phyloP scores from a whole-genome alignment of 1,140 invertebrate species.

The Temnothorax nylanderi region DNA sequence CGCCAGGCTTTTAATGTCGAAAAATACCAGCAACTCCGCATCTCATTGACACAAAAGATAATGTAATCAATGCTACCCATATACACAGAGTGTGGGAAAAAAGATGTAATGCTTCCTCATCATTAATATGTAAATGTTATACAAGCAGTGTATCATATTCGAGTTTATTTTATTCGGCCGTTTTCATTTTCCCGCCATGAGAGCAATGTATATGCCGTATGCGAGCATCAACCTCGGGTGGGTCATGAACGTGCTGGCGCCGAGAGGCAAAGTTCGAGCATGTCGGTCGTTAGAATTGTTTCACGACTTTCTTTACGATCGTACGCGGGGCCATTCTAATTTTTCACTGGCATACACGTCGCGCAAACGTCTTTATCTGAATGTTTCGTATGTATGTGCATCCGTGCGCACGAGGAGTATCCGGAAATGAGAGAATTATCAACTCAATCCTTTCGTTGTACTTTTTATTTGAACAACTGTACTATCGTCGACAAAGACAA shows the following conservation, averaged over 20 bases:
- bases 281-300: constrained; percentile 44
- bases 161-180: constrained; percentile 45
- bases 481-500: neutral
- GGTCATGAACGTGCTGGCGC: constrained; percentile 59
- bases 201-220: constrained; percentile 1
- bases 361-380: constrained; percentile 38
- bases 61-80: neutral
- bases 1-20: neutral
- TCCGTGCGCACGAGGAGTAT: neutral
- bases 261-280: constrained; percentile 31
- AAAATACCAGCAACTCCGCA: neutral
- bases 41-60: neutral
- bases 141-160: constrained; percentile 23
- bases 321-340: constrained; percentile 26
- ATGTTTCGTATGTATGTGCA: neutral
- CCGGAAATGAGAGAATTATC: constrained; percentile 7
- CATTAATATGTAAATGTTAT: constrained; percentile 53
- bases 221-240: constrained; percentile 46
- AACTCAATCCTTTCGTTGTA: neutral
- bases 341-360: constrained; percentile 21
- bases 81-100: neutral
- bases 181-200: constrained; percentile 45
- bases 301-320: constrained; percentile 51
- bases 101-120: constrained; percentile 34
- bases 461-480: neutral